These are phyloP conservation scores for Norana najaformis DNA, from an alignment of 2,888 invertebrate species.

Conservation along the genomic window DNA sequence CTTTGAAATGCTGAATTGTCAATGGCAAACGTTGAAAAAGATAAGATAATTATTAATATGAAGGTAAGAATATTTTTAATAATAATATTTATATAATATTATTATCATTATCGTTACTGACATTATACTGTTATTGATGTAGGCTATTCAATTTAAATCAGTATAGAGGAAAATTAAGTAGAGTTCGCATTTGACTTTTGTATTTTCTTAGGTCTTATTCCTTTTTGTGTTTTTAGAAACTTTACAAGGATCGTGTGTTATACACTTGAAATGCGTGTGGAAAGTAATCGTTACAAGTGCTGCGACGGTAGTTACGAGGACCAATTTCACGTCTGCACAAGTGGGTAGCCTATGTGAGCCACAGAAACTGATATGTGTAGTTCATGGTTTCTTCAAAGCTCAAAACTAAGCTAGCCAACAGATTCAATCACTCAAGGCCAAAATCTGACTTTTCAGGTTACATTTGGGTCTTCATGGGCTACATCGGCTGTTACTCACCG, in stretches of 20 bases:
- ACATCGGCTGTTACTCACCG: too few species aligned
- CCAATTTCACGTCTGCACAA: conserved; percentile 18
- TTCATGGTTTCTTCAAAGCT: too few species aligned
- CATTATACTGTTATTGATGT: background rate
- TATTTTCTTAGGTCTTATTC: background rate
- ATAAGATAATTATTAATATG: background rate
- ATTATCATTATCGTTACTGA: background rate
- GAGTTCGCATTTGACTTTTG: background rate
- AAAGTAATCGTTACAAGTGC: background rate
- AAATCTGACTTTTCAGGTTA: background rate
- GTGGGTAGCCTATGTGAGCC: background rate
- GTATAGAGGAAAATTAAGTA: background rate
- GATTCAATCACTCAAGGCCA: background rate
- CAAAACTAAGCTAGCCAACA: too few species aligned
- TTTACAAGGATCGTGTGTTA: background rate
- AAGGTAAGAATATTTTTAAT: background rate
- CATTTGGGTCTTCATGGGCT: too few species aligned
- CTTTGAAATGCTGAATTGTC: too few species aligned
- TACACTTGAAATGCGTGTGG: background rate
- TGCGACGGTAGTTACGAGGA: background rate
- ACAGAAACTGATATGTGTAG: too few species aligned
- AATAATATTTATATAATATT: background rate
- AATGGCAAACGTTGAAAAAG: too few species aligned
- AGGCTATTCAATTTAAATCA: background rate
- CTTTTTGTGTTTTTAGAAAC: background rate